A percentile compares a stretch with the other conserved stretches of the same genome.
Conservation (phyloP, 2,888 invertebrate species). For the Ganaspis brasiliensis region DNA sequence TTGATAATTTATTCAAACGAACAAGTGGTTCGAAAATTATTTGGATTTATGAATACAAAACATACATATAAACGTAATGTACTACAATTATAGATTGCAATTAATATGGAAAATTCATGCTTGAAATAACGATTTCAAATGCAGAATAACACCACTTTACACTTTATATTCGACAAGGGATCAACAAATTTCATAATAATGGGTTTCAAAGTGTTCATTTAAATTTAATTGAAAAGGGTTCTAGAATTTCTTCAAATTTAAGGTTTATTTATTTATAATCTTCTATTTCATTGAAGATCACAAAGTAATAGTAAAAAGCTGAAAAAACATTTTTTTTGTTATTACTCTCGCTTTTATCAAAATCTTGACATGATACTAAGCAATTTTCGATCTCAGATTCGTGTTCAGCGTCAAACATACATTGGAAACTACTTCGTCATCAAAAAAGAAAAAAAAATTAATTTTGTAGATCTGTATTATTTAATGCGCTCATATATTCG, state of each 20-base stretch:
- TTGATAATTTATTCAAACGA: neutral
- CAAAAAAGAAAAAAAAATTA: too few species aligned
- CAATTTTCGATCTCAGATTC: too few species aligned
- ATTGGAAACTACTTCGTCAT: too few species aligned
- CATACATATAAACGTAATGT: neutral
- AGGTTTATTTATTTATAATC: too few species aligned
- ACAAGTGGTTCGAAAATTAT: neutral
- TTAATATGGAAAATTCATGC: constrained; percentile 13
- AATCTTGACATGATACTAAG: too few species aligned
- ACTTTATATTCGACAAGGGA: neutral
- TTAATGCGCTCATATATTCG: too few species aligned
- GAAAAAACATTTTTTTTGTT: too few species aligned
- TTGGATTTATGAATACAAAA: neutral
- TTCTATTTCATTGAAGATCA: too few species aligned
- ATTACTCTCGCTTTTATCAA: too few species aligned
- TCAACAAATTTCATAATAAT: neutral
- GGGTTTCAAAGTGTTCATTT: neutral
- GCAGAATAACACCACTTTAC: neutral
- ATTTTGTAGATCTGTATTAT: too few species aligned
- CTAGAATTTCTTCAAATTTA: neutral
- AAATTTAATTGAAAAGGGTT: neutral
- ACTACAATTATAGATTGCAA: neutral
- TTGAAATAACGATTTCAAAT: constrained; percentile 3
- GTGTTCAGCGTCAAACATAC: too few species aligned
- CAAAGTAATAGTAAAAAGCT: too few species aligned